A percentile compares a stretch with the other conserved stretches of the same genome.
These are phyloP conservation scores for Phocides pigmalion DNA, from an alignment of 1,140 invertebrate species.

Conservation along the genomic window DNA sequence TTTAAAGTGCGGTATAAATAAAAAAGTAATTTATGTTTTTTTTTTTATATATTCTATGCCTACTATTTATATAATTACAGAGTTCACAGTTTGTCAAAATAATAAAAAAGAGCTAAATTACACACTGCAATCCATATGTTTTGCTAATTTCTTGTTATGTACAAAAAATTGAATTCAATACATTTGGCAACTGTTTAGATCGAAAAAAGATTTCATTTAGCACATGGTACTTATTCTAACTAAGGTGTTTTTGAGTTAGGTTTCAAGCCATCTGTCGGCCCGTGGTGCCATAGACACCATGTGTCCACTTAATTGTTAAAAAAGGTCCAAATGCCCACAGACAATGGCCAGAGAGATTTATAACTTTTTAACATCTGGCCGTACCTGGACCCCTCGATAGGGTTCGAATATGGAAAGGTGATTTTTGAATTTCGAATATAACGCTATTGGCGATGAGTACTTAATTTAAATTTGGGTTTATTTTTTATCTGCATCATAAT, in stretches of 20 bases:
- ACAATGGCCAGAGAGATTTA: slow-evolving; percentile 67
- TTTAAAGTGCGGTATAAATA: too few species aligned
- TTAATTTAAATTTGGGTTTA: background rate
- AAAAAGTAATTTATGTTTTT: too few species aligned
- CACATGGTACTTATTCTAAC: slow-evolving; percentile 21
- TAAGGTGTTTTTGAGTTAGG: slow-evolving; percentile 35
- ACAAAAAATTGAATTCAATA: slow-evolving; percentile 3
- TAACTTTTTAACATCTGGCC: slow-evolving; percentile 63
- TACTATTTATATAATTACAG: too few species aligned
- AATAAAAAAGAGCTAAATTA: background rate
- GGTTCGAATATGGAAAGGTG: slow-evolving; percentile 25
- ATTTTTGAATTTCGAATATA: slow-evolving; percentile 28
- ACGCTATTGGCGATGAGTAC: slow-evolving; percentile 6
- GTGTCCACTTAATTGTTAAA: slow-evolving; percentile 70
- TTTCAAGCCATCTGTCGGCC: slow-evolving; percentile 53
- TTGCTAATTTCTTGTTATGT: background rate
- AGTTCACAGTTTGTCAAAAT: background rate
- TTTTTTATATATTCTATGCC: too few species aligned
- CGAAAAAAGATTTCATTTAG: slow-evolving; percentile 26
- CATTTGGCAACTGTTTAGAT: slow-evolving; percentile 17
- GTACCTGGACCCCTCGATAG: slow-evolving; percentile 50
- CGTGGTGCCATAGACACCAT: slow-evolving; percentile 45
- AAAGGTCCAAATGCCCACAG: slow-evolving; percentile 54
- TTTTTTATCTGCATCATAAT: background rate
- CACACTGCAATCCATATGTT: background rate